phyloP scores from a whole-genome alignment of 2,797 vertebrate genomes.

The Uromys caudimaculatus region DNA sequence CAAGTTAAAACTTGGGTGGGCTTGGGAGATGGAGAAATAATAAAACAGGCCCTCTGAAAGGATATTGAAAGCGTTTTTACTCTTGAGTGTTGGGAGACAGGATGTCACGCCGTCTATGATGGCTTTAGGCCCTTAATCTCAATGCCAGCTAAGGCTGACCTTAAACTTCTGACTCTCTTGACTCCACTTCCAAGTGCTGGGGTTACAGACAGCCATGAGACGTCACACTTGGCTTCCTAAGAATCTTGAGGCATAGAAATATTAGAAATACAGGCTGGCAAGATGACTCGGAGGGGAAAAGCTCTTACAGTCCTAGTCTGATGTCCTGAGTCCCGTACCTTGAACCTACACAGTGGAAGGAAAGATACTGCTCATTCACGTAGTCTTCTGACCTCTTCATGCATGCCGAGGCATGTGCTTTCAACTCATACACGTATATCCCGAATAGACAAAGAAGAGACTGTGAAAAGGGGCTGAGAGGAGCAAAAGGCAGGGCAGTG shows the following conservation, averaged over 20 bases:
- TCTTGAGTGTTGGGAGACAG: background rate
- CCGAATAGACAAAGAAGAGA: background rate
- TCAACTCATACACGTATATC: too few relatives aligned
- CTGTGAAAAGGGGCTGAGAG: background rate
- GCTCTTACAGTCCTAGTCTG: too few relatives aligned
- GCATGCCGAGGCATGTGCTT: background rate
- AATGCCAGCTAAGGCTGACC: background rate
- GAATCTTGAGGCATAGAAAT: background rate
- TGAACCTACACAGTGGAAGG: background rate
- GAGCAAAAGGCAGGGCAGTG: background rate
- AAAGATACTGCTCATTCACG: fast-evolving
- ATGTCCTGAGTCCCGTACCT: background rate
- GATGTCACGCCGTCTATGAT: too few relatives aligned
- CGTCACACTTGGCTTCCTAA: background rate
- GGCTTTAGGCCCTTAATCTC: background rate
- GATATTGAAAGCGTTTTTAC: background rate
- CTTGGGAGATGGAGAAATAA: background rate
- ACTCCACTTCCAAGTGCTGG: background rate
- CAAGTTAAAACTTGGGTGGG: background rate
- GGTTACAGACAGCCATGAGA: background rate
- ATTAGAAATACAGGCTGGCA: background rate
- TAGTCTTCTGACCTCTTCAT: background rate
- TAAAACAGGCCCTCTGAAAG: background rate
- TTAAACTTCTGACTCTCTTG: background rate
- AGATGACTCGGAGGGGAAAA: background rate